Conservation (phyloP, 1,140 invertebrate genomes). For the Rhynchophorus ferrugineus region DNA sequence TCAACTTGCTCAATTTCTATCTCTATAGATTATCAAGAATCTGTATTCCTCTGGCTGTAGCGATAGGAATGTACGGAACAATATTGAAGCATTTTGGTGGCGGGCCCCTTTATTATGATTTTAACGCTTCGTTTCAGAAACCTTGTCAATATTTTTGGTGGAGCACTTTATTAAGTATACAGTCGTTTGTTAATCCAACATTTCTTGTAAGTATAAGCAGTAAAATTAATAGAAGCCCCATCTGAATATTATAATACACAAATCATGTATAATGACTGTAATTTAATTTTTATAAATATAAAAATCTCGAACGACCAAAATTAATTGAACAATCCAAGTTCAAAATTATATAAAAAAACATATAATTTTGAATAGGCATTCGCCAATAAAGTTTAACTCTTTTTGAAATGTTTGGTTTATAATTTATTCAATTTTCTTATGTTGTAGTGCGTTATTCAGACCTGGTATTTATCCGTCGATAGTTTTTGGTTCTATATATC, state of each 20-base stretch:
- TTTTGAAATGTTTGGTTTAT: no score
- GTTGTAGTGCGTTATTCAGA: constrained; percentile 53
- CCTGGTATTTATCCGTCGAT: constrained; percentile 59
- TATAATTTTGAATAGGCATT: neutral
- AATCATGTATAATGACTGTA: no score
- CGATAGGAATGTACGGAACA: constrained; percentile 38
- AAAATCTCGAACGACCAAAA: no score
- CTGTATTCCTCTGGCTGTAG: constrained; percentile 39
- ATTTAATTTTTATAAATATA: neutral
- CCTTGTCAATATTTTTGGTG: constrained; percentile 41
- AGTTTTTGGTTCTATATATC: constrained; percentile 53
- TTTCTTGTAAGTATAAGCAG: constrained; percentile 30
- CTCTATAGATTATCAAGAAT: constrained; percentile 39
- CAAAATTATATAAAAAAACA: neutral
- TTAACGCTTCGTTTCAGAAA: constrained; percentile 17
- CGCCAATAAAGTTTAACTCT: no score
- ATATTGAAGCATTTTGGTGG: constrained; percentile 34
- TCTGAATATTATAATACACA: no score
- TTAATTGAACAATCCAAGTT: no score
- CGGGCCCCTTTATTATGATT: constrained; percentile 39
- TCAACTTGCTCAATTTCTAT: constrained; percentile 36
- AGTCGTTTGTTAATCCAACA: constrained; percentile 38
- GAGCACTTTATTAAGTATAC: constrained; percentile 37
- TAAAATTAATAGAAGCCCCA: no score
- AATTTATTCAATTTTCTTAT: no score